Conservation (phyloP, 2,888 invertebrate species). For the Leucoma salicis region DNA sequence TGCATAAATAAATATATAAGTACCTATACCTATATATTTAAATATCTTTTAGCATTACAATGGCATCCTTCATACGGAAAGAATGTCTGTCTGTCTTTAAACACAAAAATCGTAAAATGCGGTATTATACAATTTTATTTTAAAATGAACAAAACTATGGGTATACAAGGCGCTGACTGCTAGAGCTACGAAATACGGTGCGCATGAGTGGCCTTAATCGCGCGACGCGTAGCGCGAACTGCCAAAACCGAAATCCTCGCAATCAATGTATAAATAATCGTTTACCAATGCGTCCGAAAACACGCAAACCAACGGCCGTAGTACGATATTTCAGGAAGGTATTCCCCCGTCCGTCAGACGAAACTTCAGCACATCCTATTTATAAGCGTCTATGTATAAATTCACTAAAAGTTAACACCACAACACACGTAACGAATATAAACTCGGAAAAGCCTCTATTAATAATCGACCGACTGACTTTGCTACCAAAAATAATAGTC, state of each 20-base stretch:
- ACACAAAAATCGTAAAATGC: no score
- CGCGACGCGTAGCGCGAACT: slow-evolving; percentile 40
- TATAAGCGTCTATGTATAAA: slow-evolving; percentile 83
- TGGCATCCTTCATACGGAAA: no score
- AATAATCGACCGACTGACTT: slow-evolving; percentile 83
- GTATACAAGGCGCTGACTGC: slow-evolving; percentile 16
- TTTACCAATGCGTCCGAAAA: slow-evolving; percentile 81
- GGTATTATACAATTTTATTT: no score
- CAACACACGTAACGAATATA: slow-evolving; percentile 83
- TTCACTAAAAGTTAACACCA: slow-evolving; percentile 83
- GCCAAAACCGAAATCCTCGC: slow-evolving; percentile 55
- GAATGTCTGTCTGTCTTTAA: no score
- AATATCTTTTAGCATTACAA: no score
- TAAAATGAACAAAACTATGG: no score
- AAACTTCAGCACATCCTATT: slow-evolving; percentile 82
- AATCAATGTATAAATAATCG: slow-evolving; percentile 81
- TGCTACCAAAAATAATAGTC: slow-evolving; percentile 84
- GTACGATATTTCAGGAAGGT: slow-evolving; percentile 83
- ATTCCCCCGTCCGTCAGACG: slow-evolving; percentile 82
- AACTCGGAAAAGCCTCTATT: slow-evolving; percentile 83
- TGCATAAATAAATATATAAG: no score
- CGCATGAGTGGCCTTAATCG: slow-evolving; percentile 25
- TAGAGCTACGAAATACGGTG: slow-evolving; percentile 27
- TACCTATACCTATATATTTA: no score
- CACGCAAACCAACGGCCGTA: slow-evolving; percentile 78